Percentiles rank a stretch among this genome's conserved stretches.
Evolutionary conservation across 1,140 invertebrate genomes (phyloP).

Genomic region (Micrasema minimum): DNA sequence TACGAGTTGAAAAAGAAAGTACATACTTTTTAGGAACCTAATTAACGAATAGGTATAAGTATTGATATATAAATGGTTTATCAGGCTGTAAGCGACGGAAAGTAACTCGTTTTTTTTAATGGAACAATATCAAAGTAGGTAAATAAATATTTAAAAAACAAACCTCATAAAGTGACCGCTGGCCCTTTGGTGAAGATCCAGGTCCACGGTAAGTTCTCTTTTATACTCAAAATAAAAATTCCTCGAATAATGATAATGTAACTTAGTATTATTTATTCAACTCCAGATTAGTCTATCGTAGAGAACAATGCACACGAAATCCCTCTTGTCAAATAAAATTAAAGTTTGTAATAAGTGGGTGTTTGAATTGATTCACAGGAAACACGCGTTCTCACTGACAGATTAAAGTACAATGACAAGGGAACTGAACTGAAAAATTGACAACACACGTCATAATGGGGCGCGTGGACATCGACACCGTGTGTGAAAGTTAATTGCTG

Average conservation of each 20-base stretch:
- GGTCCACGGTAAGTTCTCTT: slow-evolving; percentile 47
- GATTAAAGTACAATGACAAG: slow-evolving; percentile 15
- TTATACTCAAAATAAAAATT: slow-evolving; percentile 17
- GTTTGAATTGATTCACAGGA: too few species aligned
- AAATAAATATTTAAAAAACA: too few species aligned
- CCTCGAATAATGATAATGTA: too few species aligned
- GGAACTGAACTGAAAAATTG: slow-evolving; percentile 28
- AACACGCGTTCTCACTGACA: slow-evolving; percentile 32
- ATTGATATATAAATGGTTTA: too few species aligned
- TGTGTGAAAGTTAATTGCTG: slow-evolving; percentile 32
- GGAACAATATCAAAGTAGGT: too few species aligned
- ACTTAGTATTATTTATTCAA: too few species aligned
- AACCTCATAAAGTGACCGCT: slow-evolving; percentile 54
- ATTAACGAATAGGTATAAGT: too few species aligned
- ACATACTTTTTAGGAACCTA: too few species aligned
- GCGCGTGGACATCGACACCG: slow-evolving; percentile 16
- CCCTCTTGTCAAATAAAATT: background rate
- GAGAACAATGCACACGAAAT: slow-evolving; percentile 14
- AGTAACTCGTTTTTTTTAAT: too few species aligned
- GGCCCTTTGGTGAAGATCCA: slow-evolving; percentile 52
- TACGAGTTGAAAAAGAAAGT: too few species aligned
- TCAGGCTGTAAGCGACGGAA: too few species aligned
- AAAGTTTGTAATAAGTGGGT: too few species aligned
- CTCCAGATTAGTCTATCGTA: background rate
- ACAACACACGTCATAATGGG: slow-evolving; percentile 1